These are phyloP conservation scores for Mesocentrotus franciscanus DNA, from an alignment of 53 echinoderm and acorn worm species.

Conservation along the genomic window DNA sequence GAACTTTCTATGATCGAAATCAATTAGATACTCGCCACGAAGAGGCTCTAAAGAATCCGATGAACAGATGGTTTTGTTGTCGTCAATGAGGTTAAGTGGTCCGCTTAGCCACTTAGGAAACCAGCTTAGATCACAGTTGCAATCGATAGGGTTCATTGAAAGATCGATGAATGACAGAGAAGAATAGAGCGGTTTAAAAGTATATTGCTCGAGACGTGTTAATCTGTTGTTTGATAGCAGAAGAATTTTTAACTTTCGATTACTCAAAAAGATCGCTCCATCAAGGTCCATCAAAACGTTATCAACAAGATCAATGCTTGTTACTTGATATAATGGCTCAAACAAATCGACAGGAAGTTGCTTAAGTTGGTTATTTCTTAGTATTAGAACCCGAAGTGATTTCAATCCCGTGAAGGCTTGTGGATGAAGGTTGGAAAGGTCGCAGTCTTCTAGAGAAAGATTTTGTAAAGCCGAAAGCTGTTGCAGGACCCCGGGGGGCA, in stretches of 20 bases:
- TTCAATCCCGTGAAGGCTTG: not conserved
- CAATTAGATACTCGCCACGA: not conserved
- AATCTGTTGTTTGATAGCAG: not conserved
- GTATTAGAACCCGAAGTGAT: not conserved
- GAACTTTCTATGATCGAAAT: not conserved
- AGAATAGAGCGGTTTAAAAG: not conserved
- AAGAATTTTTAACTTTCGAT: not conserved
- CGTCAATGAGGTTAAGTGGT: not conserved
- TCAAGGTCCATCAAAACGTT: not conserved
- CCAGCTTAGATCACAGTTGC: constrained; percentile 1
- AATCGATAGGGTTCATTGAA: not conserved
- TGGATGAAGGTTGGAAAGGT: not conserved
- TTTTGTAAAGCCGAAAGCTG: constrained; percentile 6
- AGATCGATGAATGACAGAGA: not conserved
- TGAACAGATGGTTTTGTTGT: not conserved
- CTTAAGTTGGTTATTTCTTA: not conserved
- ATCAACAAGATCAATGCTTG: not conserved
- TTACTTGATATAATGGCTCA: not conserved
- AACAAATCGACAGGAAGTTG: not conserved
- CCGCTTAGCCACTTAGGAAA: not conserved
- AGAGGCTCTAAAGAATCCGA: not conserved
- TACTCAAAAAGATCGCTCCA: not conserved
- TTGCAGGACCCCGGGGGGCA: not conserved
- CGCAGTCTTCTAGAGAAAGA: not conserved
- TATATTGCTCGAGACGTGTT: not conserved